Evolutionary conservation across 2,797 vertebrate genomes (phyloP), one percentile per base, ranked within the genome.

Genomic region (Astyanax mexicanus): DNA sequence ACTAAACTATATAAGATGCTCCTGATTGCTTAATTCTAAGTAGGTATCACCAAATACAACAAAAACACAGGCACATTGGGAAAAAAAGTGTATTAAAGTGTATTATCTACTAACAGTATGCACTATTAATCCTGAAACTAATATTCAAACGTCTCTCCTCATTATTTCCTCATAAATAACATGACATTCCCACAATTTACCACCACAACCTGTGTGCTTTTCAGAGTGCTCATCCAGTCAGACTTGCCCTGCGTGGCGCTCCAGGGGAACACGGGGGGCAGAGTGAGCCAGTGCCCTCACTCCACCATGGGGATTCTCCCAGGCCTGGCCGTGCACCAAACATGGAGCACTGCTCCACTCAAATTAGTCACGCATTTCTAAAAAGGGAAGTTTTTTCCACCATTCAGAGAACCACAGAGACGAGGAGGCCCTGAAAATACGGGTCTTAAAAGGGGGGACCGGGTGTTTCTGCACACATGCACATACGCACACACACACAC

Each of bases 311-410:
- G 52, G 65, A 72, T 49, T 60, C 70, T 78, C 60, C 27, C 37
- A 10, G 40, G 27, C 52, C 60, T 35, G 32, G 29, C 55, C 57
- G 25, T 54, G 27, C 35, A 65, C 55, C 60, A 77, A 77, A 68
- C 66, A 76, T 27, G 38, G 57, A 72, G 52, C 27, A 65, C 38
- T 42, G 45, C 45, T 13, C 12, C 61, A 49, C 40, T 62, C 29
- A 71, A 44, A 67, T 55, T 57, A 62, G 68, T 78, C 45, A 72
- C 64, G n/a, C 57, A 64, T 72, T 79, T 72, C 51, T 64, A 76
- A 71, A 69, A 79, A 68, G 54, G 49, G 37, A 79, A 11, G 37
- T 72, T 72, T 32, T n/a, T 75, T 66, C 27, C 64, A 62, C 25
- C 25, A 74, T 54, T 67, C 38, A 58, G 38, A 49, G 42, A 37